Evolutionary conservation across 2,888 invertebrate genomes (phyloP), one percentile per base, ranked within the genome.

Genomic region (Nomada ruficornis): DNA sequence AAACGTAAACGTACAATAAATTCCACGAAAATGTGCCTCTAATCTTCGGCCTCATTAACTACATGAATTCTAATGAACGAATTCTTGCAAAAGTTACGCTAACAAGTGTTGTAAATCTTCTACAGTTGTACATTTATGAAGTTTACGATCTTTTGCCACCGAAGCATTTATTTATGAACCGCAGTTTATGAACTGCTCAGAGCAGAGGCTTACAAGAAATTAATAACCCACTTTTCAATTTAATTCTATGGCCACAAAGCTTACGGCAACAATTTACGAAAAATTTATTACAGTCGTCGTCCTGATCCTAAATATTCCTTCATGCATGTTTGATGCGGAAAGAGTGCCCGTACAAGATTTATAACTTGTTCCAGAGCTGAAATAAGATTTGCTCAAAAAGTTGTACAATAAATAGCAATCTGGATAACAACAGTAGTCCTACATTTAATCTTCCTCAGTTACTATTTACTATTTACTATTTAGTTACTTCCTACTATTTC

Each of bases 81-180:
- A 52, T n/a, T 18, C 65, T 50, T 2, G 65, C 26, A 9, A 23
- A 50, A 65, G 7, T 15, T 18, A 15, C 23, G 64, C 26, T 13
- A n/a, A 15, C 36, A 36, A 36, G 36, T 36, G 36, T 36, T 36
- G 36, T 36, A 36, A 36, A n/a, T 29, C 52, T 67, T 52, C 15
- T 29, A 52, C 36, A 67, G 54, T 54, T 20, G 20, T 36, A 29
- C 67, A 29, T 15, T 54, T 67, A 67, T 67, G 52, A 15, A 4
- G 52, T 20, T 29, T 20, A 10, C 52, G 15, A 54, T 54, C 36
- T 20, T 36, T 20, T 7, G 2, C 47, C 26, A 4, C 18, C 29
- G 9, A 67, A 20, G 15, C 20, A 15, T 36, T 52, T 54, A 54
- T 67, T 67, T 36, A 36, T 20, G 36, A 15, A 9, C 9, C 15